Conservation (phyloP, 37 sponge, comb jelly and placozoan species). For the Cliona cf. orientalis region DNA sequence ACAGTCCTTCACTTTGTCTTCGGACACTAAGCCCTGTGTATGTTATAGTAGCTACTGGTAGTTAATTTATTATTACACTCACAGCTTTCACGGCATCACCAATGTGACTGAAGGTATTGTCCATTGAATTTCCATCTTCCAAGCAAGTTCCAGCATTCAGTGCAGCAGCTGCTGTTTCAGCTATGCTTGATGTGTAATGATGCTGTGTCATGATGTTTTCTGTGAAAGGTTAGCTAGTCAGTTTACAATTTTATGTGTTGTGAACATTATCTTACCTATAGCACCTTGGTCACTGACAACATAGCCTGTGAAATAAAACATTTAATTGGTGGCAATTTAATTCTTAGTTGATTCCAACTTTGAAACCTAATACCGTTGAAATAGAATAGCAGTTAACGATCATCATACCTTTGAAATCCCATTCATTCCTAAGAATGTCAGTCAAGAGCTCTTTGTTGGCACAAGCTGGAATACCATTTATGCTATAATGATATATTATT, state of each 20-base stretch:
- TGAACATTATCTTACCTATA: slow-evolving; percentile 42
- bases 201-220: slow-evolving; percentile 49
- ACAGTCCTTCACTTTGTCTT: slow-evolving; percentile 49
- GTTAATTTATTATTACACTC: not conserved
- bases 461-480: not conserved
- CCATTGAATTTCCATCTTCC: slow-evolving; percentile 32
- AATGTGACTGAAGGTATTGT: slow-evolving; percentile 48
- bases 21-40: slow-evolving; percentile 49
- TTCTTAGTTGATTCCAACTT: too few species aligned
- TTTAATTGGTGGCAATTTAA: too few species aligned
- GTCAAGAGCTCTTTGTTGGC: slow-evolving; percentile 58
- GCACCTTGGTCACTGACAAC: slow-evolving; percentile 80
- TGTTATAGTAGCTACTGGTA: slow-evolving; percentile 6
- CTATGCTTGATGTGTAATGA: slow-evolving; percentile 30
- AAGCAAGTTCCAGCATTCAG: too few species aligned
- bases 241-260: too few species aligned
- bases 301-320: slow-evolving; percentile 38
- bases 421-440: slow-evolving; percentile 46
- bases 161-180: slow-evolving; percentile 45
- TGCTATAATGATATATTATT: not conserved
- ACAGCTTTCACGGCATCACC: slow-evolving; percentile 33
- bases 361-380: not conserved
- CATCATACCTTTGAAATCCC: slow-evolving; percentile 58
- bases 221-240: too few species aligned
- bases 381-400: too few species aligned